A percentile compares a stretch with the other conserved stretches of the same genome.
Evolutionary conservation across 2,113 vertebrate species (phyloP).

Genomic region (Takifugu bimaculatus): DNA sequence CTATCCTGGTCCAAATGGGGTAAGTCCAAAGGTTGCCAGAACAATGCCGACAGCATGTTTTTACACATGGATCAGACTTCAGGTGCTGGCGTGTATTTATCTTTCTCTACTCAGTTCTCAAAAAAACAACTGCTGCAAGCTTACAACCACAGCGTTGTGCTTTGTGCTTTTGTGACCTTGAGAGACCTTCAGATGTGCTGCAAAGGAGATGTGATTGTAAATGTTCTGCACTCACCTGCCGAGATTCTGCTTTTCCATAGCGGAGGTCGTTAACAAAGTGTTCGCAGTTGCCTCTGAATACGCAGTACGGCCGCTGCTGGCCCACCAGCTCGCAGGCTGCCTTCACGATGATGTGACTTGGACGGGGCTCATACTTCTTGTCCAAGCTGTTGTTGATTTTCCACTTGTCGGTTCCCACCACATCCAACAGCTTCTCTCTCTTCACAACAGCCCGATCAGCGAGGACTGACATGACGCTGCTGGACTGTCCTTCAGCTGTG

Average conservation of each 20-base stretch:
- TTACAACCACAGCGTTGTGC: too few species aligned
- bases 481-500: slow-evolving; percentile 63
- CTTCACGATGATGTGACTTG: slow-evolving; percentile 44
- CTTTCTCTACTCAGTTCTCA: too few species aligned
- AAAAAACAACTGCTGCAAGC: too few species aligned
- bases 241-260: slow-evolving; percentile 74
- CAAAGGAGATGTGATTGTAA: neutral
- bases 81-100: too few species aligned
- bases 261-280: slow-evolving; percentile 78
- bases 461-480: slow-evolving; percentile 77
- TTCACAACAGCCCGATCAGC: slow-evolving; percentile 74
- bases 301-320: slow-evolving; percentile 49
- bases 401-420: slow-evolving; percentile 62
- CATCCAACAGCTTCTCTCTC: slow-evolving; percentile 68
- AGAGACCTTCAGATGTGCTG: too few species aligned
- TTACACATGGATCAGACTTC: too few species aligned
- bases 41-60: too few species aligned
- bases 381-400: slow-evolving; percentile 76
- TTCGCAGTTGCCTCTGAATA: slow-evolving; percentile 74
- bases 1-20: too few species aligned
- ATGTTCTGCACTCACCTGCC: slow-evolving; percentile 71
- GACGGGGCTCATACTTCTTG: slow-evolving; percentile 38
- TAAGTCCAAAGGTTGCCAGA: too few species aligned
- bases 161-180: too few species aligned
- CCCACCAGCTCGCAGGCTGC: slow-evolving; percentile 58